Evolutionary conservation across 23 tunicate genomes (phyloP), one percentile per base, ranked within the genome.

Genomic region (Ciona savignyi): DNA sequence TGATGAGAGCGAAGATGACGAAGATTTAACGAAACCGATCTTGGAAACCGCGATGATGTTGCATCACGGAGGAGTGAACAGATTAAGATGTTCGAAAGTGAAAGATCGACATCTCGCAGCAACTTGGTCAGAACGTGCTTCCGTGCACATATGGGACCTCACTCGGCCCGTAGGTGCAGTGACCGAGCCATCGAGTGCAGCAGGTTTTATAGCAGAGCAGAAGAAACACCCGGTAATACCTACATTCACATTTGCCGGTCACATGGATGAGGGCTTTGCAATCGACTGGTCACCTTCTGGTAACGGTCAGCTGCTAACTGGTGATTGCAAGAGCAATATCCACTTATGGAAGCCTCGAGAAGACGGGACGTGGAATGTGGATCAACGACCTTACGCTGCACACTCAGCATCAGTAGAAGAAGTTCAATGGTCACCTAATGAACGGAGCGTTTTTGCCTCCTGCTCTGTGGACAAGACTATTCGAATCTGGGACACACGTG

Each of bases 401-500:
- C 97, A 90, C 67, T 66, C 82, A 29, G 97, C 48, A 4, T 79
- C 90, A 64, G 97, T 90, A n/a, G 98, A 93, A 67, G 98, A 93
- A 35, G 48, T 93, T 32, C 98, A 85, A 29, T 93, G 98, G 98
- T 80, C 84, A 33, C 98, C 98, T 62, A 85, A 80, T 68, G 93
- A 93, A 60, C 63, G 49, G 34, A 85, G 84, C 73, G 90, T 80
- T 22, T 93, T 93, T 81, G 98, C 98, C 25, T 93, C 98, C 20
- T 93, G 98, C 65, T 93, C 98, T 2, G 86, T 86, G 23, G 98
- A 93, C 62, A 60, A 77, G 27, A 77, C 93, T 20, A 79, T 93
- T 23, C 60, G 86, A 67, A 86, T 93, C 33, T 93, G 98, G 98
- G 93, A 86, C 66, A 77, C 71, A 19, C 34, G 93, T 34, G 89